phyloP scores from a whole-genome alignment of 92 coral and sea anemone genomes.

The Palythoa grandiflora region DNA sequence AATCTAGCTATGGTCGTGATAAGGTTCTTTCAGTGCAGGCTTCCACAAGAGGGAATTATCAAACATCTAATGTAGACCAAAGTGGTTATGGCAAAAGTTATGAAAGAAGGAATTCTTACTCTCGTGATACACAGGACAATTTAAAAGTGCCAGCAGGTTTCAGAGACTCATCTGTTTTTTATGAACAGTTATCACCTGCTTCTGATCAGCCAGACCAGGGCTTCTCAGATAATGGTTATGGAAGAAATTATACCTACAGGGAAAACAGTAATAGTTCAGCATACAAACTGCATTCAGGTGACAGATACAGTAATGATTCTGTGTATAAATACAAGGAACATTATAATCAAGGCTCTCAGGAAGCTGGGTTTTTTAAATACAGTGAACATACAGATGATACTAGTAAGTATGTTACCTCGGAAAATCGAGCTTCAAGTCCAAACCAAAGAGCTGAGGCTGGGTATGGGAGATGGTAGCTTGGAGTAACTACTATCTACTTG shows the following conservation, averaged over 20 bases:
- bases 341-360: constrained; percentile 2
- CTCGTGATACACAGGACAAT: constrained; percentile 22
- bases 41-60: constrained; percentile 17
- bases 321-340: constrained; percentile 68
- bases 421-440: constrained; percentile 15
- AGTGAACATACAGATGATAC: background rate
- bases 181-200: constrained; percentile 89
- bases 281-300: constrained; percentile 45
- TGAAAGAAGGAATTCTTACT: constrained; percentile 23
- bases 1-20: constrained; percentile 6
- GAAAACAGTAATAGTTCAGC: constrained; percentile 66
- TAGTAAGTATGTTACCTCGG: constrained; percentile 1
- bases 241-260: constrained; percentile 67
- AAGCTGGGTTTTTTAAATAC: constrained; percentile 23
- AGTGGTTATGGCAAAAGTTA: background rate
- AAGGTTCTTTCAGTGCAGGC: constrained; percentile 7
- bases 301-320: constrained; percentile 56
- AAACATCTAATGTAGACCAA: constrained; percentile 14
- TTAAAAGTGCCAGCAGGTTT: constrained; percentile 50
- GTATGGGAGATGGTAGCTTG: constrained; percentile 29
- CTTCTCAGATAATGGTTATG: constrained; percentile 51
- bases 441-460: constrained; percentile 1
- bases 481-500: background rate
- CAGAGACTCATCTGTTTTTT: constrained; percentile 63
- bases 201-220: constrained; percentile 64